phyloP scores from a whole-genome alignment of 1,140 invertebrate species.

The Papilio machaon region DNA sequence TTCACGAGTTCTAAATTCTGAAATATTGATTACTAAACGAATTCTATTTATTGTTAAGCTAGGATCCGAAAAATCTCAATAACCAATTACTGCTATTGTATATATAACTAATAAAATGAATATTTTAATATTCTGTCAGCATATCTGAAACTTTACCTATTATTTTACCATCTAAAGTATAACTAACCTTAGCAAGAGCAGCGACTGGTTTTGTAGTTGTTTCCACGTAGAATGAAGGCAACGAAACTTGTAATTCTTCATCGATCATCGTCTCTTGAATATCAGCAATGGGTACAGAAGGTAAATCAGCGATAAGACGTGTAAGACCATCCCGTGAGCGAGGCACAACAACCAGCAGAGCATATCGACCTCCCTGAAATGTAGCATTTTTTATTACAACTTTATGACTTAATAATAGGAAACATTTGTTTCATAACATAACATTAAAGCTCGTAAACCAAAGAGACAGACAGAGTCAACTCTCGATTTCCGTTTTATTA shows the following conservation, averaged over 20 bases:
- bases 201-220: conserved; percentile 80
- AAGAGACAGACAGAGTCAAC: background rate
- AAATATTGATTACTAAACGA: too few relatives aligned
- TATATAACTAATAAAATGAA: too few relatives aligned
- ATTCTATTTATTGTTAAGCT: too few relatives aligned
- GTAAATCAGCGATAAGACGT: conserved; percentile 74
- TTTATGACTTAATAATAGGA: background rate
- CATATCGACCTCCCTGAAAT: conserved; percentile 82
- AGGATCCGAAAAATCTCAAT: too few relatives aligned
- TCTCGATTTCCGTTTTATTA: background rate
- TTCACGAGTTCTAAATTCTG: too few relatives aligned
- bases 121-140: too few relatives aligned
- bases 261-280: conserved; percentile 70
- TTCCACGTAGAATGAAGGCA: conserved; percentile 78
- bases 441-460: background rate
- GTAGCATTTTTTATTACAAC: conserved; percentile 7
- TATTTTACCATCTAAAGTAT: background rate
- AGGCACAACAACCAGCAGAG: conserved; percentile 82
- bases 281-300: conserved; percentile 68
- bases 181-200: conserved; percentile 76
- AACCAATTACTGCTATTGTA: too few relatives aligned
- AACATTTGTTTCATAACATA: background rate
- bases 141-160: background rate
- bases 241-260: conserved; percentile 67
- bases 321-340: conserved; percentile 80